Evolutionary conservation across 2,888 invertebrate species (phyloP), one percentile per base, ranked within the genome.

Genomic region (Philaethria dido): DNA sequence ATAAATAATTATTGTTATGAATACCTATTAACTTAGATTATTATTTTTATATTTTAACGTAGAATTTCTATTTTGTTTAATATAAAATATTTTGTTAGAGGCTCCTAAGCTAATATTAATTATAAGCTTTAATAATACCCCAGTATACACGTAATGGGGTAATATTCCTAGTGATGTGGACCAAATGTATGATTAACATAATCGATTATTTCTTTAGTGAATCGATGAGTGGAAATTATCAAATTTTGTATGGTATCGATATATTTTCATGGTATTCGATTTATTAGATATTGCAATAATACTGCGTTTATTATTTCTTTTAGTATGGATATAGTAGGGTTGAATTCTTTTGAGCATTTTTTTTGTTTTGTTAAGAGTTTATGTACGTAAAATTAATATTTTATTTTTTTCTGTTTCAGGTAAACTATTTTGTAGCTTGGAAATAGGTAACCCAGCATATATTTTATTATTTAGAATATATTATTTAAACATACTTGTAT

Each of bases 401-500:
- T 48, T 39, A 14, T n/a, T 44, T 44, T 44, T 50, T 25, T 48
- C 14, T 25, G 50, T 50, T 50, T 22, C 48, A 48, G 48, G 48
- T 48, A 48, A 48, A 22, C 22, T 9, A 48, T 48, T 22, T 1
- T 20, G 14, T 22, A 2, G 14, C 1, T 48, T 14, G 22, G 22
- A 14, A 14, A 14, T 22, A 22, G 48, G n/a, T 48, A 48, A 22
- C 4, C 0, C 11, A 48, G 2, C 22, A 44, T 44, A 16, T 44
- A 2, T 1, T 16, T 5, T 16, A 16, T 44, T 1, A 11, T 39
- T 39, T 13, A 13, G 2, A 13, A 2, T 39, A 33, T 8, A 8
- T 8, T n/a, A n/a, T n/a, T n/a, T n/a, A n/a, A n/a, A n/a, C n/a
- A n/a, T n/a, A n/a, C n/a, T n/a, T n/a, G n/a, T n/a, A n/a, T n/a